Percentiles rank a stretch among this genome's conserved stretches.
phyloP scores from a whole-genome alignment of 2,113 vertebrate species.

The Ovis aries region ARS-UI_Ramb_v3.0 NC_056057.1:64782001-64782500 shows the following conservation, averaged over 20 bases:
- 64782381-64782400: neutral
- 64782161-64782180: neutral
- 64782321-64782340: neutral
- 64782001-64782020: neutral
- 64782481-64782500: neutral
- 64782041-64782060: neutral
- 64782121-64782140: neutral
- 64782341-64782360: neutral
- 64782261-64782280: neutral
- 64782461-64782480: neutral
- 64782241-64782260: neutral
- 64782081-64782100: neutral
- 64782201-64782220: neutral
- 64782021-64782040: neutral
- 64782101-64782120: neutral
- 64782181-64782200: neutral
- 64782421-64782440: neutral
- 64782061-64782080: neutral
- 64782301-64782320: neutral
- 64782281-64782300: neutral
- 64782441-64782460: neutral
- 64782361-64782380: neutral
- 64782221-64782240: neutral
- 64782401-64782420: neutral
- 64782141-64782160: neutral